Evolutionary conservation across 2,888 invertebrate species (phyloP).

Genomic region (Masnerella sp.): DNA sequence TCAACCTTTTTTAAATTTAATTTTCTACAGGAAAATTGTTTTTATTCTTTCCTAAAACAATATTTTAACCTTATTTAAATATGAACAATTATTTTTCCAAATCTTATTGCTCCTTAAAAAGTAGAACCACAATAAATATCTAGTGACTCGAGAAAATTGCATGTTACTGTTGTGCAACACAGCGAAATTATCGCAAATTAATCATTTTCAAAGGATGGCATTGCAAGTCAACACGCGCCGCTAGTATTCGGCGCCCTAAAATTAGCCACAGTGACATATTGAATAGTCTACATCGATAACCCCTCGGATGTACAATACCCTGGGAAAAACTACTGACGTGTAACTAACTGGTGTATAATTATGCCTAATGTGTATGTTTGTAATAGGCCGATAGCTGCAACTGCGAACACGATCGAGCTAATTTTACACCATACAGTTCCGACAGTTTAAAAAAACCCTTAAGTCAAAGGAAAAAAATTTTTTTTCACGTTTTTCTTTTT

Average conservation of each 20-base stretch:
- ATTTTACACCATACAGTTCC: too few relatives aligned
- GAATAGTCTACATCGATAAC: conserved; percentile 62
- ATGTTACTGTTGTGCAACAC: conserved; percentile 12
- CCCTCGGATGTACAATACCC: conserved; percentile 64
- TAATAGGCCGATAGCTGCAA: conserved; percentile 67
- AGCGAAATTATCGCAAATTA: conserved; percentile 53
- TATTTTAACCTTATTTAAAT: too few relatives aligned
- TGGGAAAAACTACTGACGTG: conserved; percentile 78
- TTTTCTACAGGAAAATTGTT: too few relatives aligned
- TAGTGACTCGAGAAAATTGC: not conserved
- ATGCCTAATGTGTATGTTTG: conserved; percentile 75
- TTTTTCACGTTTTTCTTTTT: too few relatives aligned
- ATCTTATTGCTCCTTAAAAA: too few relatives aligned
- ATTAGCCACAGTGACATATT: conserved; percentile 77
- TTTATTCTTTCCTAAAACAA: too few relatives aligned
- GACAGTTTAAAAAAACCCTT: too few relatives aligned
- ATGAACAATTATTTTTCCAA: too few relatives aligned
- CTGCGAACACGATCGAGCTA: conserved; percentile 64
- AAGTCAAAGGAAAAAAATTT: too few relatives aligned
- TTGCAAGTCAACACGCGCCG: conserved; percentile 63
- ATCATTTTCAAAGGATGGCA: conserved; percentile 54
- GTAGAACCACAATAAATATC: too few relatives aligned
- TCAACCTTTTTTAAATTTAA: too few relatives aligned
- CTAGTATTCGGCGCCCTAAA: conserved; percentile 70
- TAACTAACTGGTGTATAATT: conserved; percentile 77